Evolutionary conservation across 1,140 invertebrate species (phyloP), one percentile per base, ranked within the genome.

Genomic region (Helicoverpa armigera): DNA sequence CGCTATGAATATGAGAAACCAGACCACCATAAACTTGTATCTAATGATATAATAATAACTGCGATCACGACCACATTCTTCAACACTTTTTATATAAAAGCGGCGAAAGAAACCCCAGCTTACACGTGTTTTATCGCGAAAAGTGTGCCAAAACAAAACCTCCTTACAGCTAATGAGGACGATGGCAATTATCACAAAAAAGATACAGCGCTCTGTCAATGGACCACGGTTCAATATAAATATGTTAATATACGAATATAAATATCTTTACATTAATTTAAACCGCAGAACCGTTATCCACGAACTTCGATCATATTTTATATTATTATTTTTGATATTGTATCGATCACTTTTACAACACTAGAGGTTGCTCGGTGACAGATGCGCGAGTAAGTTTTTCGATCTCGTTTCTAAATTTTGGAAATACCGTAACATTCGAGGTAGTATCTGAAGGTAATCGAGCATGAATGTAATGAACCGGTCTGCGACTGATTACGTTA

Each of bases 221-320:
- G 43, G 43, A 11, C 50, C 65, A 69, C 65, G 65, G 65, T 51
- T 13, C 18, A 1, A 16, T 43, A 9, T 10, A 16, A 69, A 16
- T n/a, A 69, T 50, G 16, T 43, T 50, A 67, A 67, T 67, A 43
- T 16, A 43, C 5, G 29, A n/a, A 14, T 43, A 18, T 50, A 48
- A 23, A 69, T 43, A 69, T 11, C 43, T 23, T 69, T 50, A 10
- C 50, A 69, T 69, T 69, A 50, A 69, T 50, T 23, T 18, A 7
- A 69, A 69, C 65, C 65, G 16, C 65, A 69, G 10, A 13, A 69
- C 65, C 65, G 65, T 12, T 50, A 48, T 4, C 1, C 16, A 11
- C 10, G 31, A 63, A 43, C 61, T 65, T 48, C 14, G 35, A 16
- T 12, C 2, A 16, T 67, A 48, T 18, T 67, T 18, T 16, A 7